phyloP scores from a whole-genome alignment of 2,888 invertebrate genomes.

The Synanthedon tipuliformis region DNA sequence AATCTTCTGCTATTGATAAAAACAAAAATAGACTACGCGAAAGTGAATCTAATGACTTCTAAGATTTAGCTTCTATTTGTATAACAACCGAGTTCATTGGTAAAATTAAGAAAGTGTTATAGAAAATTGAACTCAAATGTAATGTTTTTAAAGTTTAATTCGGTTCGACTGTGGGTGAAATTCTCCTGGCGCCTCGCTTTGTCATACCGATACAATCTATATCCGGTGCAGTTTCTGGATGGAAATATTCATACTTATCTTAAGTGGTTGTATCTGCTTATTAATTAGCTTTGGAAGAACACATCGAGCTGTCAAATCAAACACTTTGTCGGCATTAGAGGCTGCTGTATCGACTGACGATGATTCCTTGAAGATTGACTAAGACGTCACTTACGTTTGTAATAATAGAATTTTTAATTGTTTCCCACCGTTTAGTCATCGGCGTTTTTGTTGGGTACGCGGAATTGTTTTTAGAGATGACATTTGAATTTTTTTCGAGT shows the following conservation, averaged over 20 bases:
- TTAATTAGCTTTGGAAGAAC: slow-evolving; percentile 63
- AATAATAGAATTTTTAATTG: slow-evolving; percentile 10
- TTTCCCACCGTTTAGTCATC: slow-evolving; percentile 14
- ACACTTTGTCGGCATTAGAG: slow-evolving; percentile 56
- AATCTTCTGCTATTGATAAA: slow-evolving; percentile 36
- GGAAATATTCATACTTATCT: slow-evolving; percentile 70
- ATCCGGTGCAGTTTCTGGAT: slow-evolving; percentile 69
- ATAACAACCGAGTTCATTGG: slow-evolving; percentile 9
- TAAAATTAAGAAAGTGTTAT: slow-evolving; percentile 10
- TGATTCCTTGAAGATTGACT: slow-evolving; percentile 41
- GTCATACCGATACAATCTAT: slow-evolving; percentile 67
- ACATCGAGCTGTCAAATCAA: slow-evolving; percentile 62
- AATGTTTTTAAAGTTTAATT: slow-evolving; percentile 13
- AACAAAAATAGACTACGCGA: slow-evolving; percentile 11
- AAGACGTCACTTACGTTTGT: slow-evolving; percentile 5
- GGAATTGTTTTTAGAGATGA: slow-evolving; percentile 7
- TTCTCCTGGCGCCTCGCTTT: slow-evolving; percentile 64
- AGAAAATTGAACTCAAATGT: slow-evolving; percentile 10
- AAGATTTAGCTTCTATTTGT: slow-evolving; percentile 8
- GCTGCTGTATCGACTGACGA: slow-evolving; percentile 37
- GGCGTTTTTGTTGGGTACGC: slow-evolving; percentile 9
- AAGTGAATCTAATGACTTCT: slow-evolving; percentile 17
- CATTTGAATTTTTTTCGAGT: slow-evolving; percentile 9
- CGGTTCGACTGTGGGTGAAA: slow-evolving; percentile 9
- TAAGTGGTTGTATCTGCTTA: slow-evolving; percentile 71